phyloP scores from a whole-genome alignment of 2,888 invertebrate species.

The Salticus scenicus region DNA sequence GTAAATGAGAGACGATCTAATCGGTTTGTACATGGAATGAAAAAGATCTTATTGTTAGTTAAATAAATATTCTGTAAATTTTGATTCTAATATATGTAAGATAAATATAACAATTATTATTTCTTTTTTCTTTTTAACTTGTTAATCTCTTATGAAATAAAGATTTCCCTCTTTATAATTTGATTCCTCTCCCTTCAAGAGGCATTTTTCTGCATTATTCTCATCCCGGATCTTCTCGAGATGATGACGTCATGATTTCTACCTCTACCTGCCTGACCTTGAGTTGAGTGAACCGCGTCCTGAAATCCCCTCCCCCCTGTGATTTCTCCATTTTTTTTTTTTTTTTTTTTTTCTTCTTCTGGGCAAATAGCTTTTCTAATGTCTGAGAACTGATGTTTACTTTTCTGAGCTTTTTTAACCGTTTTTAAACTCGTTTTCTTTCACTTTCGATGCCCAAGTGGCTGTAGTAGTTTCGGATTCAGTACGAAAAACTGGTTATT shows the following conservation, averaged over 20 bases:
- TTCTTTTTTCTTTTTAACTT: no score
- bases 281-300: slow-evolving; percentile 19
- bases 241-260: neutral
- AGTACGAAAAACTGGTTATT: no score
- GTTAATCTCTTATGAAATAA: no score
- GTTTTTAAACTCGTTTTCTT: slow-evolving; percentile 13
- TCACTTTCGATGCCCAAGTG: slow-evolving; percentile 3
- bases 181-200: no score
- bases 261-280: slow-evolving; percentile 17
- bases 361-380: slow-evolving; percentile 2
- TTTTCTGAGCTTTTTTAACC: neutral
- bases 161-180: no score
- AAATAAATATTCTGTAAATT: no score
- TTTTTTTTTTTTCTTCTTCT: neutral
- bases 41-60: no score
- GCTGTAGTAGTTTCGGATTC: neutral
- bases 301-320: neutral
- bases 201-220: slow-evolving; percentile 2
- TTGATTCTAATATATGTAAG: no score
- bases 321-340: neutral
- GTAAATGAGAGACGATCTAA: no score
- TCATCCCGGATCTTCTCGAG: slow-evolving; percentile 4
- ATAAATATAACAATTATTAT: no score
- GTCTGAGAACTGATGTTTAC: neutral
- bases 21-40: no score